Evolutionary conservation across 2,888 invertebrate genomes (phyloP), one percentile per base, ranked within the genome.

Genomic region (Tanypteryx hageni): DNA sequence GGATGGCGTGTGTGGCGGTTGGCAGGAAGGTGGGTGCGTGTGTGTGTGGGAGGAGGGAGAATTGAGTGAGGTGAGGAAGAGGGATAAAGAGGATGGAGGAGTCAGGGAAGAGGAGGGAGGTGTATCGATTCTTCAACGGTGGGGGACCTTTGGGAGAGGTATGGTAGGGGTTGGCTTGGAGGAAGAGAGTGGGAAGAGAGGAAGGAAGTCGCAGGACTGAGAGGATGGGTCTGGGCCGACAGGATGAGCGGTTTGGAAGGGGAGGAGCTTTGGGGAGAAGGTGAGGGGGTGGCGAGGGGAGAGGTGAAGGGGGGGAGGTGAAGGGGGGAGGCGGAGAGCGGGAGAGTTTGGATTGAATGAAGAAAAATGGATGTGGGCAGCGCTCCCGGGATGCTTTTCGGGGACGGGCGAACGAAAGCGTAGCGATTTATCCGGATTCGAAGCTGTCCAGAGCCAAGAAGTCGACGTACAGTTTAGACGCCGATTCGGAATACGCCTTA

Each of bases 261-360:
- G 89, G 81, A 64, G 92, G 57, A 31, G 91, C 57, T 68, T 59
- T 83, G 61, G 61, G 11, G 83, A 68, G 86, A 59, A 82, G 56
- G 76, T 59, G 89, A 76, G 27, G 76, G 93, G 82, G 92, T 91
- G 92, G 92, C 93, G 58, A 58, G 92, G 91, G 13, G 93, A 92
- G 61, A 92, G 91, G 58, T 92, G 91, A n/a, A 86, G 92, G 86
- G 92, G 83, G 44, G 92, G 68, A 59, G 81, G 64, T 57, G 92
- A 59, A 27, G 22, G 57, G 68, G 94, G 94, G 94, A 94, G 94
- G 94, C 94, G 94, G 94, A 94, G 94, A 94, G 94, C 94, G 94
- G 94, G 94, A 94, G 94, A 61, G 9, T 61, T 61, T 61, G 9
- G 64, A 68, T 68, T n/a, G 68, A 68, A 68, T n/a, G 68, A 68